Percentiles rank a stretch among this genome's conserved stretches.
phyloP scores from a whole-genome alignment of 1,140 invertebrate species.

The Hycleus phaleratus region DNA sequence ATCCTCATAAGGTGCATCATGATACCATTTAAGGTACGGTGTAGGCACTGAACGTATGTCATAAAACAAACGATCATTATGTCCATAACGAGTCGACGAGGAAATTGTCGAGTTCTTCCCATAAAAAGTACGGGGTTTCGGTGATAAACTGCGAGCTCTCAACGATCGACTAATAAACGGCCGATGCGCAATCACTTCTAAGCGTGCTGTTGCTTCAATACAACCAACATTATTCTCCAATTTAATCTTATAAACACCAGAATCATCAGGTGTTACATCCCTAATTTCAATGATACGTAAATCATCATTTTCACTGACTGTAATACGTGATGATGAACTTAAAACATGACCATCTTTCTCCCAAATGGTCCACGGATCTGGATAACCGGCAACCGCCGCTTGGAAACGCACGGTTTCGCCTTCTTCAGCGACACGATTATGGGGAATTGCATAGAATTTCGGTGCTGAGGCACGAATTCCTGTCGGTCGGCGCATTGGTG shows the following conservation, averaged over 20 bases:
- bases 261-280: constrained; percentile 68
- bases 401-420: constrained; percentile 74
- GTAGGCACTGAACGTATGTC: constrained; percentile 50
- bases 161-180: constrained; percentile 37
- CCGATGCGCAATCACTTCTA: constrained; percentile 66
- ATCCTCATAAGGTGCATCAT: constrained; percentile 45
- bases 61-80: constrained; percentile 48
- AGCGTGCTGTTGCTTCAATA: constrained; percentile 67
- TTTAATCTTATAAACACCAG: constrained; percentile 71
- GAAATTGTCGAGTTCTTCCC: constrained; percentile 41
- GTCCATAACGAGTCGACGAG: constrained; percentile 43
- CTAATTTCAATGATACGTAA: constrained; percentile 66
- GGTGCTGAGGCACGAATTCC: constrained; percentile 47
- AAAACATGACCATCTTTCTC: constrained; percentile 66
- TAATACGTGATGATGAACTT: constrained; percentile 55
- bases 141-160: constrained; percentile 42
- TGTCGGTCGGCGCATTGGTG: not conserved
- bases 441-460: constrained; percentile 81
- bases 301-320: constrained; percentile 68
- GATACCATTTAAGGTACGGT: constrained; percentile 54
- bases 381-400: constrained; percentile 68
- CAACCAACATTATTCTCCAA: constrained; percentile 76
- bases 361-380: constrained; percentile 70
- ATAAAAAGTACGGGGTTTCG: constrained; percentile 31
- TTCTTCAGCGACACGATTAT: constrained; percentile 74